Percentiles rank a stretch among this genome's conserved stretches.
Conservation (phyloP, 2,113 vertebrate genomes). For the Tursiops truncatus region DNA sequence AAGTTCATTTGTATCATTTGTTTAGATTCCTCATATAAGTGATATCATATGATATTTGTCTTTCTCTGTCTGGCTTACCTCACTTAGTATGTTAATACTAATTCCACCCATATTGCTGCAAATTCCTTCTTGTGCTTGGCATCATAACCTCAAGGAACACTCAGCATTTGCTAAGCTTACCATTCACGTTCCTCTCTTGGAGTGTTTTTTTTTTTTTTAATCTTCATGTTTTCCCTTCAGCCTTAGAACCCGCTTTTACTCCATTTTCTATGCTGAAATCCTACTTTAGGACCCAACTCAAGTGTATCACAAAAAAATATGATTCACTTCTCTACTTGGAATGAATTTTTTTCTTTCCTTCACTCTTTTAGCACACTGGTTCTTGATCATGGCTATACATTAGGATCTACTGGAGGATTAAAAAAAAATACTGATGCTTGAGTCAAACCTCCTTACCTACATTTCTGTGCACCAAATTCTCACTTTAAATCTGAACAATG, state of each 20-base stretch:
- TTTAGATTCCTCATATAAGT: background rate
- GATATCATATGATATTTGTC: background rate
- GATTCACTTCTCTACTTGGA: background rate
- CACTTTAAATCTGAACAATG: background rate
- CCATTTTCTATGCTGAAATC: constrained; percentile 11
- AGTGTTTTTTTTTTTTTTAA: background rate
- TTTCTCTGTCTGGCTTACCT: background rate
- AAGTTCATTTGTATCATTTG: background rate
- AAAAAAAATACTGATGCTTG: background rate
- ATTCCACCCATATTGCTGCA: background rate
- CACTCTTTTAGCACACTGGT: background rate
- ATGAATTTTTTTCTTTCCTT: background rate
- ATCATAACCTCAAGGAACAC: background rate
- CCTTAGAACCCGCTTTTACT: background rate
- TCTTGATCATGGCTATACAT: background rate
- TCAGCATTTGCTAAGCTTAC: background rate
- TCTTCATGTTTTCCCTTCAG: background rate
- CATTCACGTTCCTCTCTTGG: background rate
- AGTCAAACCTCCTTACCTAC: background rate
- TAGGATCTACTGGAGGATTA: background rate
- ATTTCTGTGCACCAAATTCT: background rate
- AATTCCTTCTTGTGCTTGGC: background rate
- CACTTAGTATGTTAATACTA: background rate
- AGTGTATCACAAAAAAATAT: background rate
- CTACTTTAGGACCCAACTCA: background rate